Percentiles rank a stretch among this genome's conserved stretches.
Conservation (phyloP, 2,797 vertebrate genomes). For the Oceanodroma leucorhoa region DNA sequence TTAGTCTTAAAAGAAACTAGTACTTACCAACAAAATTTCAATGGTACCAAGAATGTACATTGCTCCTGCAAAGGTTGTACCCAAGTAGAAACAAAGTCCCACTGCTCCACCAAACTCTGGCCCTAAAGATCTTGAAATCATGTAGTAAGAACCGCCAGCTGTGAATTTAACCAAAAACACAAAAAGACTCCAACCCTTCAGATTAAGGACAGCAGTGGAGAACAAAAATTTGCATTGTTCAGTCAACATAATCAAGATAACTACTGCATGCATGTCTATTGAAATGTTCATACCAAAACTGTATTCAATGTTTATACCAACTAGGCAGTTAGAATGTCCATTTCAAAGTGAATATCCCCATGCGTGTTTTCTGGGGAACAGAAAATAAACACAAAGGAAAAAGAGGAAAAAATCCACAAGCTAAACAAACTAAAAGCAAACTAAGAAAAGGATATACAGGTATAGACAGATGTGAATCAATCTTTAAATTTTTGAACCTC, state of each 20-base stretch:
- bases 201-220: background rate
- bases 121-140: slow-evolving; percentile 94
- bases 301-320: background rate
- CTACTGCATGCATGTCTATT: background rate
- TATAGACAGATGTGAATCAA: background rate
- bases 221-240: background rate
- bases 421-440: background rate
- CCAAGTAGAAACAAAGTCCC: slow-evolving; percentile 94
- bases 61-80: slow-evolving; percentile 95
- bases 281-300: background rate
- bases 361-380: background rate
- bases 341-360: background rate
- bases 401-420: background rate
- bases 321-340: background rate
- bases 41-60: slow-evolving; percentile 98
- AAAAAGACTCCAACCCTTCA: background rate
- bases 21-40: slow-evolving; percentile 92
- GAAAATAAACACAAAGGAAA: background rate
- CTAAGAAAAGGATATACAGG: background rate
- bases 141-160: slow-evolving; percentile 97
- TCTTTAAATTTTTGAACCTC: background rate
- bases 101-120: slow-evolving; percentile 97
- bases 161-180: background rate
- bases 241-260: background rate
- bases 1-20: background rate